Conservation (phyloP, 2,113 vertebrate genomes). For the Hyperoodon ampullatus region DNA sequence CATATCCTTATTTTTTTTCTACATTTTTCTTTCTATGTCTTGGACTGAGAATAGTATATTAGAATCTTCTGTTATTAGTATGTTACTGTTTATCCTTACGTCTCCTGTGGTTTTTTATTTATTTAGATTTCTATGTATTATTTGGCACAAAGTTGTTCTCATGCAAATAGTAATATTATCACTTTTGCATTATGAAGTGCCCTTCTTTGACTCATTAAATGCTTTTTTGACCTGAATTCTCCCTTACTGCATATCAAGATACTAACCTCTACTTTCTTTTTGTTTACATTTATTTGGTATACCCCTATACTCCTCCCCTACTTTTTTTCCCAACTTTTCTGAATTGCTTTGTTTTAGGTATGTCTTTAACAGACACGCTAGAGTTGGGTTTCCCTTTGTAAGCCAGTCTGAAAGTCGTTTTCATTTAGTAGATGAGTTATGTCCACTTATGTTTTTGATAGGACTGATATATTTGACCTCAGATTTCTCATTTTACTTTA, state of each 20-base stretch:
- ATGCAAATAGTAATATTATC: neutral
- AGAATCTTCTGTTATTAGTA: neutral
- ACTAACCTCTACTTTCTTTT: neutral
- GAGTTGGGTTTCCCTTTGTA: neutral
- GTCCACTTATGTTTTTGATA: neutral
- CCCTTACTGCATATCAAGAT: neutral
- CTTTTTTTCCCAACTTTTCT: neutral
- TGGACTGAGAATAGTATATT: neutral
- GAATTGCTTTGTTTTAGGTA: neutral
- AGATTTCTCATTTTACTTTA: neutral
- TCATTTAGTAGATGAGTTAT: neutral
- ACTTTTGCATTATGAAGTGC: neutral
- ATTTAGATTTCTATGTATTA: neutral
- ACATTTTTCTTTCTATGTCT: neutral
- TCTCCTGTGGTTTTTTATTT: neutral
- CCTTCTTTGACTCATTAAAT: neutral
- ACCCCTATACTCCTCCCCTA: neutral
- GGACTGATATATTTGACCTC: neutral
- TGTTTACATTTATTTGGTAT: conserved; percentile 1
- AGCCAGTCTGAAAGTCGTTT: neutral
- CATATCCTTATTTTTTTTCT: neutral
- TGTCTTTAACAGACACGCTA: neutral
- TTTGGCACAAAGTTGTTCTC: neutral
- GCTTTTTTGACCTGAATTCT: neutral
- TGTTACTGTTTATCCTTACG: neutral